Evolutionary conservation across 2,113 vertebrate genomes (phyloP).

Genomic region (Paedocypris sp.): DNA sequence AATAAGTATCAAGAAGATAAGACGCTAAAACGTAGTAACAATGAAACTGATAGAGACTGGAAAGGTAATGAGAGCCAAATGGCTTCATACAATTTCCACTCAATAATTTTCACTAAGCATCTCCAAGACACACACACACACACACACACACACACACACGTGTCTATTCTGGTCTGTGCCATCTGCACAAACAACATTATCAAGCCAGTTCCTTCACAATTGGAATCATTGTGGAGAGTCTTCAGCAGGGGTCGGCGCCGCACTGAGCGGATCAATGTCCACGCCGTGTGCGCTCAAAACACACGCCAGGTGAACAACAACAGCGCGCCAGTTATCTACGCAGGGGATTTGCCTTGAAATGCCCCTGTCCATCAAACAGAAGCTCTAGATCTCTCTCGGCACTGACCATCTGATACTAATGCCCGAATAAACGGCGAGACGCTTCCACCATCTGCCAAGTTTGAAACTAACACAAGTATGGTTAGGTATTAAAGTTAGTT

Average conservation of each 20-base stretch:
- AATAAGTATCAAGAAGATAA: no score
- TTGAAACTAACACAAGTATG: no score
- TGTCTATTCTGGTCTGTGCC: no score
- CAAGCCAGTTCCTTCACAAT: slow-evolving; percentile 1
- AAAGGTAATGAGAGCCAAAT: no score
- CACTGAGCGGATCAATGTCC: neutral
- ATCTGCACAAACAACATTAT: slow-evolving; percentile 10
- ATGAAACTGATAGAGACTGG: no score
- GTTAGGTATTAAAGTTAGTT: no score
- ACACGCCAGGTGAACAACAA: neutral
- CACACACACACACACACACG: no score
- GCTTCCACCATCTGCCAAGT: neutral
- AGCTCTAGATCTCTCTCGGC: neutral
- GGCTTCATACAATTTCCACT: no score
- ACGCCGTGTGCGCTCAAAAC: neutral
- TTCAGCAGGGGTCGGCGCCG: neutral
- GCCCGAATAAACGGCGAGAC: neutral
- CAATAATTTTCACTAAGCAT: no score
- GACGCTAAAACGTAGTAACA: no score
- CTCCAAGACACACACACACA: no score
- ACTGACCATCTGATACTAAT: neutral
- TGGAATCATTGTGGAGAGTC: neutral
- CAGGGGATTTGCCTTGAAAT: neutral
- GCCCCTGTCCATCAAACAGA: neutral
- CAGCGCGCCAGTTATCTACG: neutral